A percentile compares a stretch with the other conserved stretches of the same genome.
phyloP scores from a whole-genome alignment of 2,888 invertebrate genomes.

The Agriopis aurantiaria region DNA sequence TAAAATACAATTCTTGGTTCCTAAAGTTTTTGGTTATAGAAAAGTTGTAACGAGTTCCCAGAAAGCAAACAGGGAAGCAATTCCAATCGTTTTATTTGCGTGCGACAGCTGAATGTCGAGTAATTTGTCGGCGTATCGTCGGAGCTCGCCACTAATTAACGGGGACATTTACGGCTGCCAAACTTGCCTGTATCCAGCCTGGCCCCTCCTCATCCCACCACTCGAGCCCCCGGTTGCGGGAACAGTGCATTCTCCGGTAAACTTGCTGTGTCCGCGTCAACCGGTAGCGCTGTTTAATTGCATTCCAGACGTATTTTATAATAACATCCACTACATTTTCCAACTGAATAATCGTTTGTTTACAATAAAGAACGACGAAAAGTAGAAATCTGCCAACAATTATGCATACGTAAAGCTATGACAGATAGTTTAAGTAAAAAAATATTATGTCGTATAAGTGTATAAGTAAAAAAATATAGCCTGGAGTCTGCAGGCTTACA shows the following conservation, averaged over 20 bases:
- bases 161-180: slow-evolving; percentile 77
- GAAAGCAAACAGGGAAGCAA: slow-evolving; percentile 36
- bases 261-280: slow-evolving; percentile 50
- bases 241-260: slow-evolving; percentile 54
- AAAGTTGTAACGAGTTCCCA: slow-evolving; percentile 39
- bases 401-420: slow-evolving; percentile 48
- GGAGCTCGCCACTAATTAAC: slow-evolving; percentile 78
- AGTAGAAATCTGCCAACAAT: not conserved
- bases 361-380: not conserved
- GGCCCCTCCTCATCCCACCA: slow-evolving; percentile 50
- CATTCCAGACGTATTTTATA: slow-evolving; percentile 39
- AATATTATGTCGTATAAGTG: too few species aligned
- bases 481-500: too few species aligned
- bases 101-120: slow-evolving; percentile 67
- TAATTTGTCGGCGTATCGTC: slow-evolving; percentile 77
- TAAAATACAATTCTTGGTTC: not conserved
- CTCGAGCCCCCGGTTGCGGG: slow-evolving; percentile 47
- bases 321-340: slow-evolving; percentile 13
- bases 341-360: slow-evolving; percentile 3
- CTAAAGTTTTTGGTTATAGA: not conserved
- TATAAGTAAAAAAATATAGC: too few species aligned
- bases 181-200: slow-evolving; percentile 69
- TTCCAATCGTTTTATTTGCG: slow-evolving; percentile 65
- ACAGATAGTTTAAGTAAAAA: slow-evolving; percentile 55
- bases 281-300: slow-evolving; percentile 49